Conservation (phyloP, 2,797 vertebrate species). For the Cuniculus paca region DNA sequence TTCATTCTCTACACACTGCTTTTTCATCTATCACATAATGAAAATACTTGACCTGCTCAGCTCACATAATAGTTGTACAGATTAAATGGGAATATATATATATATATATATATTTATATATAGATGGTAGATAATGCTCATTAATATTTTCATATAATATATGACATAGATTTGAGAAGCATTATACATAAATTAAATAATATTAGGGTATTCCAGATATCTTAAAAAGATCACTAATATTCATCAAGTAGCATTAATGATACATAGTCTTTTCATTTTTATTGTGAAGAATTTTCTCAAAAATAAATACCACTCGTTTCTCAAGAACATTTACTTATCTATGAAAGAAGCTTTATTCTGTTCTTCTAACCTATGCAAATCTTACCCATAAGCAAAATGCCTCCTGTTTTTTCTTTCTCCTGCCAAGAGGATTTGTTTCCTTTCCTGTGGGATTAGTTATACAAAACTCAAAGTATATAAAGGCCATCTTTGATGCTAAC, state of each 20-base stretch:
- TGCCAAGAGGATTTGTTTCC: slow-evolving; percentile 60
- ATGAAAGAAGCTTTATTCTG: background rate
- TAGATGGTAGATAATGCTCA: background rate
- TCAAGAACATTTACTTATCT: slow-evolving; percentile 9
- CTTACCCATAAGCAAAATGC: slow-evolving; percentile 33
- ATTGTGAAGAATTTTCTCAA: slow-evolving; percentile 26
- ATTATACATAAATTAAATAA: background rate
- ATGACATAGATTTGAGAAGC: background rate
- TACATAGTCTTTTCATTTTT: background rate
- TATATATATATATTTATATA: background rate
- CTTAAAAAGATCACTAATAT: slow-evolving; percentile 14
- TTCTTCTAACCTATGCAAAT: slow-evolving; percentile 59
- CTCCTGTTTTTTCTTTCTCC: slow-evolving; percentile 49
- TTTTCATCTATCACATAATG: background rate
- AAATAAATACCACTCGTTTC: slow-evolving; percentile 60
- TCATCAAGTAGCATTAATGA: slow-evolving; percentile 32
- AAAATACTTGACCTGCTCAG: background rate
- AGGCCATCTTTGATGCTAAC: slow-evolving; percentile 65
- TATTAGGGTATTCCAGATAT: background rate
- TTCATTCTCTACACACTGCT: background rate
- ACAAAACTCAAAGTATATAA: slow-evolving; percentile 63
- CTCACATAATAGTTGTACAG: background rate
- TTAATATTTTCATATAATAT: background rate
- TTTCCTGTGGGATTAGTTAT: slow-evolving; percentile 75
- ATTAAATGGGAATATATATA: background rate